These are phyloP conservation scores for Papilio polytes DNA, from an alignment of 1,140 invertebrate species.

Conservation along the genomic window DNA sequence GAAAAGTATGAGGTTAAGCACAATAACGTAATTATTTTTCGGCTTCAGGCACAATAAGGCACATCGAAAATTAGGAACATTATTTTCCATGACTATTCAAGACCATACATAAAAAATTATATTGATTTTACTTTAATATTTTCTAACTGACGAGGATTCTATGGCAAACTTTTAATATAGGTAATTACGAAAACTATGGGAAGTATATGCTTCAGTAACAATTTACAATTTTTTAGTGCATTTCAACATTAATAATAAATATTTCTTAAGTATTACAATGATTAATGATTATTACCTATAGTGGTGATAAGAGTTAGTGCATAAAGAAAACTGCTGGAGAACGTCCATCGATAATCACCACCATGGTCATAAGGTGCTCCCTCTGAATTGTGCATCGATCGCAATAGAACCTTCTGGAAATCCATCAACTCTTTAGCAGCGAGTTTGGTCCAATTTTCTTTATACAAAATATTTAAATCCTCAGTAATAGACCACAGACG, in stretches of 20 bases:
- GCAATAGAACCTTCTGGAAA: constrained; percentile 88
- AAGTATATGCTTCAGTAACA: no score
- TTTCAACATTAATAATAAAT: neutral
- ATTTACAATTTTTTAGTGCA: no score
- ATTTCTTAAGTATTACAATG: neutral
- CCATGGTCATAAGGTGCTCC: constrained; percentile 64
- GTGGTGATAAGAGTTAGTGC: constrained; percentile 98
- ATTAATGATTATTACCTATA: constrained; percentile 88
- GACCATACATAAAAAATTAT: no score
- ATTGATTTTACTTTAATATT: no score
- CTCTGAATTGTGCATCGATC: constrained; percentile 64
- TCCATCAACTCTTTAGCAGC: constrained; percentile 93
- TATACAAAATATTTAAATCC: constrained; percentile 96
- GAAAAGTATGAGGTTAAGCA: constrained; percentile 49
- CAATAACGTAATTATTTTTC: neutral
- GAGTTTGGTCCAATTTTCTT: constrained; percentile 96
- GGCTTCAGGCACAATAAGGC: neutral
- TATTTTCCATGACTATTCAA: no score
- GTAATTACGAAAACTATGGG: no score
- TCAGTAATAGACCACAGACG: constrained; percentile 97
- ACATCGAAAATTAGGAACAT: no score
- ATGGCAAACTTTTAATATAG: no score
- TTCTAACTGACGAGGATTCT: no score
- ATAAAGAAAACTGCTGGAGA: constrained; percentile 96
- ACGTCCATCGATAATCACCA: constrained; percentile 92